Percentiles rank a stretch among this genome's conserved stretches.
phyloP scores from a whole-genome alignment of 2,797 vertebrate genomes.

The Manis pentadactyla region DNA sequence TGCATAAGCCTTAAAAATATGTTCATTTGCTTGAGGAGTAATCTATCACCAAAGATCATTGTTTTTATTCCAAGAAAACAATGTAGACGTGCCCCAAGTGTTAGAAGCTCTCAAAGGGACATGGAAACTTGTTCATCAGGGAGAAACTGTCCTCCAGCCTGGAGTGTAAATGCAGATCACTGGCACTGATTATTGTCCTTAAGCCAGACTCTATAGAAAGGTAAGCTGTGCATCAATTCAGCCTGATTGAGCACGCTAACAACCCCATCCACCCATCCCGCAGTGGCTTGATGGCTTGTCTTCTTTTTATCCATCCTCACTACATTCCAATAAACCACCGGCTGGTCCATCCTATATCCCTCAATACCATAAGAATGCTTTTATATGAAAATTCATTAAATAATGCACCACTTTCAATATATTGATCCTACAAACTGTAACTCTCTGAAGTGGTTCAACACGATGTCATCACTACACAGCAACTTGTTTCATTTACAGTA shows the following conservation, averaged over 20 bases:
- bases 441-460: slow-evolving; percentile 84
- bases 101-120: not conserved
- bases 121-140: not conserved
- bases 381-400: slow-evolving; percentile 82
- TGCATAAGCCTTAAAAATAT: slow-evolving; percentile 36
- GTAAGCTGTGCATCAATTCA: not conserved
- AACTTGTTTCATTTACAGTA: slow-evolving; percentile 89
- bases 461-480: slow-evolving; percentile 85
- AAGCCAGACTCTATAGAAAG: not conserved
- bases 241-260: not conserved
- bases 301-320: not conserved
- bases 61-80: not conserved
- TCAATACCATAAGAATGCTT: slow-evolving; percentile 49
- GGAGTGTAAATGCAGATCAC: not conserved
- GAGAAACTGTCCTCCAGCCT: not conserved
- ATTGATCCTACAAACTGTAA: slow-evolving; percentile 79
- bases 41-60: not conserved
- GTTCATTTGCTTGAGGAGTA: not conserved
- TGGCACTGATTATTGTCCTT: not conserved
- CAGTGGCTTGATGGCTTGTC: not conserved
- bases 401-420: slow-evolving; percentile 72
- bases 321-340: not conserved
- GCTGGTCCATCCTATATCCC: not conserved
- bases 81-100: not conserved
- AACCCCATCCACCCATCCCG: rapidly evolving